Evolutionary conservation across 2,888 invertebrate genomes (phyloP), one percentile per base, ranked within the genome.

Genomic region (Pristionchus exspectatus): DNA sequence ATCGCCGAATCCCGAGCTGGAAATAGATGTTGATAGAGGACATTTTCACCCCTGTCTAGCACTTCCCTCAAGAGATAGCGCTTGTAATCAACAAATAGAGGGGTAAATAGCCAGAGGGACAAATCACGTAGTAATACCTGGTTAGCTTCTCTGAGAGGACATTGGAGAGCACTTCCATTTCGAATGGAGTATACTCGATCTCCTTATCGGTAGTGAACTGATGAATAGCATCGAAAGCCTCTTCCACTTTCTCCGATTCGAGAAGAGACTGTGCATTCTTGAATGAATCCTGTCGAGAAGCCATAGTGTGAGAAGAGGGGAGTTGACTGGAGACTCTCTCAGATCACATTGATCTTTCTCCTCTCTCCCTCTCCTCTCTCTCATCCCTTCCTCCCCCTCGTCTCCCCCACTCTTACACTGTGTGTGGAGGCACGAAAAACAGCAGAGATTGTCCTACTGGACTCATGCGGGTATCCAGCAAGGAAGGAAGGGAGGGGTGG

Each of bases 141-240:
- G 93, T 93, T 24, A 92, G 44, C 83, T 91, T 93, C 81, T 92
- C 93, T 24, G 90, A 90, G 10, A 93, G 77, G 18, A 91, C 90
- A 84, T 90, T 90, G n/a, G 92, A 91, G 27, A 92, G 85, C 3
- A 59, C 90, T 81, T 90, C 90, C 90, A 93, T 92, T 88, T 93
- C 93, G 12, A 84, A 18, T 18, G 91, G 63, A 59, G 90, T 77
- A 81, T 91, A 91, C 87, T 93, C 93, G 18, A 84, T 88, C 14
- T 89, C 91, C 21, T 91, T 90, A 44, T 91, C 90, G n/a, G 90
- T 84, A 38, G 91, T 90, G 86, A 90, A 90, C 30, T 44, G 56
- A 30, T 33, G 33, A 24, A 88, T 72, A 30, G 87, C 74, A 18
- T 50, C 72, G 7, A 88, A 38, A 1, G 87, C 87, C 33, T 88